Evolutionary conservation across 1,140 invertebrate species (phyloP), one percentile per base, ranked within the genome.

Genomic region (Megalonaias nervosa): DNA sequence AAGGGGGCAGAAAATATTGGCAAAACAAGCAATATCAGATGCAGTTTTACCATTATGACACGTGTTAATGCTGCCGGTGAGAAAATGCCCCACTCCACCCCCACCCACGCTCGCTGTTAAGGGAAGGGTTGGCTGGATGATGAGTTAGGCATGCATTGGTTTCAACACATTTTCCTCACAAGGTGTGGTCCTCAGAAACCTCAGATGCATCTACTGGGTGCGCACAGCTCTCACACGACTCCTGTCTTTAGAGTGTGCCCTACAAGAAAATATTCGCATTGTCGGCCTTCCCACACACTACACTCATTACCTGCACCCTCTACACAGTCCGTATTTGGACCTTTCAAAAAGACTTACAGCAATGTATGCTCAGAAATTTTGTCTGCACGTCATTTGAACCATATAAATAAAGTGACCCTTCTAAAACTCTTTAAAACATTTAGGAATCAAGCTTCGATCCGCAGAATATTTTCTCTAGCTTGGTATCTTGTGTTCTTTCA

Each of bases 281-380:
- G 61, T 67, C 23, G 55, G 64, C 5, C 64, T 80, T 16, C 68
- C 65, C 15, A 60, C 71, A 16, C 76, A 67, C 64, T 69, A 66
- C 14, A 78, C 76, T n/a, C 76, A 78, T 17, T 77, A 58, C 23
- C 66, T 73, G 5, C 58, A 71, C 56, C 76, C 71, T 23, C 61
- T 73, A 23, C 64, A 78, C 26, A 74, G 56, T 69, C 65, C 60
- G 55, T 71, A 23, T 79, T 77, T 38, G 75, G 69, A 3, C 64
- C 74, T 48, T 76, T 86, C 31, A 82, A 81, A n/a, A 69, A 23
- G 16, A 67, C 72, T 9, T 83, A 84, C 64, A 77, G 80, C 38
- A 26, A n/a, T 48, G 61, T 48, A 9, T 79, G 72, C 65, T 76
- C 80, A 16, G 75, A 85, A 57, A 82, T 79, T 60, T n/a, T 85